A percentile compares a stretch with the other conserved stretches of the same genome.
Conservation (phyloP, 64 coral and sea anemone genomes). For the Pocillopora damicornis region DNA sequence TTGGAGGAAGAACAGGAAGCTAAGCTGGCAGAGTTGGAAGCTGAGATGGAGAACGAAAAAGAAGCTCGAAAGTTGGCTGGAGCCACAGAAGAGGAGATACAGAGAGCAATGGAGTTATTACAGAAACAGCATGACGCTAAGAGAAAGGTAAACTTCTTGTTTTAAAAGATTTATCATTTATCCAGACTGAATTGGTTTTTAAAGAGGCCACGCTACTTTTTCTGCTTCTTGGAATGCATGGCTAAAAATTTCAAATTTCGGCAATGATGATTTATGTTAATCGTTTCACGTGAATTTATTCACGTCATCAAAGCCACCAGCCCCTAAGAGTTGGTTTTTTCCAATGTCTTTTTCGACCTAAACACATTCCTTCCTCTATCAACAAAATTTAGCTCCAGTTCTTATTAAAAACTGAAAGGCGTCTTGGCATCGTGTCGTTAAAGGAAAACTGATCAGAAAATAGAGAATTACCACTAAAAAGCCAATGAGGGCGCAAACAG, state of each 20-base stretch:
- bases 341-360: neutral
- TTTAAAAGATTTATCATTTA: neutral
- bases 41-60: conserved; percentile 79
- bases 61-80: conserved; percentile 64
- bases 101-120: conserved; percentile 56
- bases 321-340: neutral
- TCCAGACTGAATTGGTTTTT: too few species aligned
- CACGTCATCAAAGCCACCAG: neutral
- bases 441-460: too few species aligned
- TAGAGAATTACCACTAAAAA: too few species aligned
- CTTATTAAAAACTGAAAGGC: too few species aligned
- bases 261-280: too few species aligned
- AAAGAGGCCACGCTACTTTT: too few species aligned
- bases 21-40: conserved; percentile 78
- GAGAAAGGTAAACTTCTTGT: conserved; percentile 51
- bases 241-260: neutral
- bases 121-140: conserved; percentile 87
- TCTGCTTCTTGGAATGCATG: too few species aligned
- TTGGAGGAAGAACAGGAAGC: conserved; percentile 81
- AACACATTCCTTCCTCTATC: too few species aligned
- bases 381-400: too few species aligned
- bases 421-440: too few species aligned
- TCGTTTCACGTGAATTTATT: neutral
- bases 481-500: too few species aligned
- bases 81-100: conserved; percentile 75